Percentiles rank a stretch among this genome's conserved stretches.
phyloP scores from a whole-genome alignment of 2,797 vertebrate species.

The Propithecus deckenii region DNA sequence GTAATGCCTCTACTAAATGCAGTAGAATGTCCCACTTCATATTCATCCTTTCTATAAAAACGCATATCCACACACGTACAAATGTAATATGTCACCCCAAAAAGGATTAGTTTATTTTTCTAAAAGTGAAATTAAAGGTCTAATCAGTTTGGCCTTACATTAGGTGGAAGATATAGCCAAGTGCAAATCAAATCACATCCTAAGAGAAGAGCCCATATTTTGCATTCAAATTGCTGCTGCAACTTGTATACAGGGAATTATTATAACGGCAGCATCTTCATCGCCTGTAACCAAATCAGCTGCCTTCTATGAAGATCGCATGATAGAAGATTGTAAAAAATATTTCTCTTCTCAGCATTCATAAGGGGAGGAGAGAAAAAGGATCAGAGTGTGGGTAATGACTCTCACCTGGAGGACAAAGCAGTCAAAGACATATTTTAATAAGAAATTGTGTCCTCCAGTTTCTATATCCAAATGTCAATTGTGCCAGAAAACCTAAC shows the following conservation, averaged over 20 bases:
- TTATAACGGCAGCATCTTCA: background rate
- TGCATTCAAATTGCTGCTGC: background rate
- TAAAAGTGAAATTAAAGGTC: background rate
- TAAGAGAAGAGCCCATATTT: background rate
- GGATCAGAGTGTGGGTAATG: background rate
- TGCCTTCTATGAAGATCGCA: conserved; percentile 1
- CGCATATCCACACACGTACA: background rate
- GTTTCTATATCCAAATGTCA: background rate
- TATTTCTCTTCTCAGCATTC: background rate
- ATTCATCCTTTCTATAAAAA: background rate
- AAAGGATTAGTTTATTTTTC: background rate
- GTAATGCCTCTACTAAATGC: background rate
- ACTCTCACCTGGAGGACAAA: background rate
- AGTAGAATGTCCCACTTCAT: background rate
- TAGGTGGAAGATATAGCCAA: background rate
- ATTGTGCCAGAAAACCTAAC: background rate
- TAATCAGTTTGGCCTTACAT: background rate
- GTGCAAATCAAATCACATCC: conserved; percentile 6
- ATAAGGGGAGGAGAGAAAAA: background rate
- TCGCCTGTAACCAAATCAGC: background rate
- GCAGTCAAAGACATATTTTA: background rate
- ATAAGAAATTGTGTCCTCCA: background rate
- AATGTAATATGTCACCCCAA: background rate
- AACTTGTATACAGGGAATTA: background rate
- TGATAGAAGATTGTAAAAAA: background rate